Evolutionary conservation across 2,888 invertebrate species (phyloP), one percentile per base, ranked within the genome.

Genomic region (Amblyjoppa fuscipennis): DNA sequence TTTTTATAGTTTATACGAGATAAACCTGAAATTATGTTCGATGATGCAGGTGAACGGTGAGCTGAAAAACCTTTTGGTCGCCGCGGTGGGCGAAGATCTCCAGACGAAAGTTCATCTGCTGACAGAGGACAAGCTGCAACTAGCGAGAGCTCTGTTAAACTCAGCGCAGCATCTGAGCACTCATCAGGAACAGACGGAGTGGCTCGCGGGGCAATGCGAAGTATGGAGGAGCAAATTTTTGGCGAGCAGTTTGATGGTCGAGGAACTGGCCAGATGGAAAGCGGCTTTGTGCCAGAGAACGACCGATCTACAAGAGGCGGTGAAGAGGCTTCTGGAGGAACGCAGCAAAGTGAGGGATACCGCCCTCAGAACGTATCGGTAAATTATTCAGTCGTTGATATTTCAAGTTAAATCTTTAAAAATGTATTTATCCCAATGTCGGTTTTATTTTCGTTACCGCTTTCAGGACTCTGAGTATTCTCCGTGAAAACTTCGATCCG

Each of bases 211-310:
- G 0, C 98, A 99, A 92, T 98, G 98, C 93, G 99, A 99, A 95
- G 98, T 99, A 73, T 99, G 99, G 99, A 96, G 98, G 87, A 98
- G 98, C 93, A 99, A 99, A 96, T 99, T 98, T 94, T 95, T 99
- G 89, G 99, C 99, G 34, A 98, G 98, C 95, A 98, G 98, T 93
- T 96, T 98, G 81, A 98, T 99, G 97, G 97, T 98, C 1, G 98
- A 99, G 94, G 98, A 99, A 94, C 94, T 98, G 88, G 98, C 98
- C 0, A 96, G 96, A 89, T 87, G 87, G 87, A 98, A 98, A 93
- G 97, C 97, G 70, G 96, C 96, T 78, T 95, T 98, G 34, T 96
- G 96, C 20, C 96, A 97, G 88, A 96, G 97, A 93, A 96, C 96
- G 74, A 96, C 96, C 45, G 96, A 96, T 88, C 94, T 97, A 78